Evolutionary conservation across 1,140 invertebrate species (phyloP).

Genomic region (Microplitis mediator): DNA sequence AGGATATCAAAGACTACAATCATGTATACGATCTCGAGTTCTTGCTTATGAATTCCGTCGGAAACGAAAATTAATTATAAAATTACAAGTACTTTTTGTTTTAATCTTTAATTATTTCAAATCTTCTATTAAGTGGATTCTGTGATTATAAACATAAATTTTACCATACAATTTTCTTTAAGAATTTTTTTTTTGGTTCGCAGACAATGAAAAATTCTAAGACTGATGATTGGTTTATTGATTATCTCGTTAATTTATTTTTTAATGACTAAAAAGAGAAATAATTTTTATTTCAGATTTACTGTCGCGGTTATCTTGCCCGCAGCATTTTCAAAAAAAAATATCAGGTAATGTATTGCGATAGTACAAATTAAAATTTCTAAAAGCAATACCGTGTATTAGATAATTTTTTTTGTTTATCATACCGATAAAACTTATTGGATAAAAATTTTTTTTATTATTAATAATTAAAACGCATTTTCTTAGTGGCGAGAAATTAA

Average conservation of each 20-base stretch:
- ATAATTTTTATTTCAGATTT: conserved; percentile 49
- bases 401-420: conserved; percentile 5
- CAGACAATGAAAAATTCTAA: no score
- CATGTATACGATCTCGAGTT: conserved; percentile 79
- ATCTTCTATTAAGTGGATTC: not conserved
- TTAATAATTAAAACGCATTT: conserved; percentile 37
- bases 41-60: conserved; percentile 76
- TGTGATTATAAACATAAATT: no score
- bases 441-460: not conserved
- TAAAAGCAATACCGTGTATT: not conserved
- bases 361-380: not conserved
- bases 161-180: no score
- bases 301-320: conserved; percentile 76
- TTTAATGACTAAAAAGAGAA: no score
- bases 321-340: conserved; percentile 55
- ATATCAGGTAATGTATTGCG: conserved; percentile 25
- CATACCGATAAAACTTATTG: not conserved
- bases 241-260: no score
- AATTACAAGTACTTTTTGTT: conserved; percentile 59
- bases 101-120: not conserved
- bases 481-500: conserved; percentile 46
- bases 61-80: conserved; percentile 72
- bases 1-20: conserved; percentile 85
- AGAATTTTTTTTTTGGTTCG: not conserved
- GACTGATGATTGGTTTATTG: no score